phyloP scores from a whole-genome alignment of 2,113 vertebrate species.

The Anguilla japonica region DNA sequence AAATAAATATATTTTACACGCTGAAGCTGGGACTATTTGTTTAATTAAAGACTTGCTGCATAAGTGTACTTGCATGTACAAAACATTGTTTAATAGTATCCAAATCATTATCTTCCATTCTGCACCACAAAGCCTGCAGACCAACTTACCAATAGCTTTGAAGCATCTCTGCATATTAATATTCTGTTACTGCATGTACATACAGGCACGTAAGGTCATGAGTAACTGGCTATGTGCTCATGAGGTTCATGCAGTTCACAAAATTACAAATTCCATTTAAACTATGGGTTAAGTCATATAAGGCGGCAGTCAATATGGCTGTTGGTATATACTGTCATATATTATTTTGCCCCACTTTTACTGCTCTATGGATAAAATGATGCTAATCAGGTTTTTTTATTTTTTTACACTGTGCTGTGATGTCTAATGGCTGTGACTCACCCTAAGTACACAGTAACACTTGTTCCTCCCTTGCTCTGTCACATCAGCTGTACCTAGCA shows the following conservation, averaged over 20 bases:
- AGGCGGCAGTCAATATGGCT: neutral
- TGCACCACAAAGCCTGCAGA: too few relatives aligned
- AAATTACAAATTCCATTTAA: neutral
- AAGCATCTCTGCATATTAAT: too few relatives aligned
- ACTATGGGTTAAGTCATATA: neutral
- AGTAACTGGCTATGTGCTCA: neutral
- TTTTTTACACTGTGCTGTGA: neutral
- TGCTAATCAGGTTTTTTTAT: neutral
- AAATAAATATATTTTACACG: slow-evolving; percentile 1
- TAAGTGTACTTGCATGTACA: neutral
- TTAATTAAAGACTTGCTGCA: neutral
- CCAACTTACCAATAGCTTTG: too few relatives aligned
- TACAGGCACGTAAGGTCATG: neutral
- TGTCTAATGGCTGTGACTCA: neutral
- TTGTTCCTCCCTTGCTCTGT: neutral
- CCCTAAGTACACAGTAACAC: neutral
- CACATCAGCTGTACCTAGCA: neutral
- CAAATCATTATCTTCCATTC: too few relatives aligned
- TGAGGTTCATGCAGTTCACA: neutral
- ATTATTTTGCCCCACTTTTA: neutral
- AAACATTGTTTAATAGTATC: neutral
- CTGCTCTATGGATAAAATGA: neutral
- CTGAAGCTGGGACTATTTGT: neutral
- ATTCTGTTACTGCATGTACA: neutral
- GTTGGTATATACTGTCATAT: neutral